A percentile compares a stretch with the other conserved stretches of the same genome.
phyloP scores from a whole-genome alignment of 2,113 vertebrate species.

The Cranoglanis bouderius region DNA sequence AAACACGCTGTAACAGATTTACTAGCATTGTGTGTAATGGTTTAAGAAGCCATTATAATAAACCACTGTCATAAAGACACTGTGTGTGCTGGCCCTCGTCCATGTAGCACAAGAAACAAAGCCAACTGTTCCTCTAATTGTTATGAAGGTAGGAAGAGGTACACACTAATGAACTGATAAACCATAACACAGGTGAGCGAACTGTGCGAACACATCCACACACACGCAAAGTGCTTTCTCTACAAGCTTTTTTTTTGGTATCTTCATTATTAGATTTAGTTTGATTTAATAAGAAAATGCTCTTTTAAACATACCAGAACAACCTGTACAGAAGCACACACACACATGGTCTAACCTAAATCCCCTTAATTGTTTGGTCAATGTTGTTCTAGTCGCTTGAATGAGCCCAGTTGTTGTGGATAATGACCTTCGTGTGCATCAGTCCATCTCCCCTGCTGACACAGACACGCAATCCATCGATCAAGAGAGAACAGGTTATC shows the following conservation, averaged over 20 bases:
- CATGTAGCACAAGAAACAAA: conserved; percentile 26
- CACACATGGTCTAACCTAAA: conserved; percentile 32
- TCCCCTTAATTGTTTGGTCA: conserved; percentile 47
- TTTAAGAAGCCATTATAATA: conserved; percentile 33
- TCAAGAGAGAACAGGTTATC: conserved; percentile 37
- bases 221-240: conserved; percentile 8
- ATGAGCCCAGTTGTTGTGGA: conserved; percentile 43
- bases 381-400: conserved; percentile 39
- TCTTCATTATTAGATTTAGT: neutral
- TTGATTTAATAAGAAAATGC: neutral
- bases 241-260: neutral
- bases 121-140: conserved; percentile 33
- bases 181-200: conserved; percentile 5
- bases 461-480: conserved; percentile 40
- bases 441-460: conserved; percentile 42
- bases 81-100: neutral
- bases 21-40: neutral
- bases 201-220: neutral
- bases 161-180: conserved; percentile 35
- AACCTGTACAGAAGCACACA: neutral
- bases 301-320: neutral
- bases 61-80: conserved; percentile 23
- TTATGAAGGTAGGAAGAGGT: conserved; percentile 42
- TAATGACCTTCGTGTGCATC: conserved; percentile 46
- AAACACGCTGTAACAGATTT: neutral